Base-by-base conservation (phyloP, 2,888 invertebrate genomes). In the Caenorhabditis becei region DNA sequence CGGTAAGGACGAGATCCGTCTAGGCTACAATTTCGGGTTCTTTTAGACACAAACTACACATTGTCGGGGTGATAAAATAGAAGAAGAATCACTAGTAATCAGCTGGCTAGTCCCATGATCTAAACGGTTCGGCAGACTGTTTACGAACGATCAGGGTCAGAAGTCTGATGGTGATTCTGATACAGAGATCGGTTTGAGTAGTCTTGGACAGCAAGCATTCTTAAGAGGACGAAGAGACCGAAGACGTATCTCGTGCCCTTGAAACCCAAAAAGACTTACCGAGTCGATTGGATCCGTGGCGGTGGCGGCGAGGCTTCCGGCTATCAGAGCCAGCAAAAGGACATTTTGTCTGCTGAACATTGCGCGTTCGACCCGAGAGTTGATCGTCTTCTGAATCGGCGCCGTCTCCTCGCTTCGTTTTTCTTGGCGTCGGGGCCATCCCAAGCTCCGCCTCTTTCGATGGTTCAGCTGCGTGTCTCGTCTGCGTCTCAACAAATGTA, bases 371-470 rank as follows among this genome's bases (percentile, higher is more conserved):
- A n/a, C n/a, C n/a, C 65, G 35, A 66, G 51, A 66, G 75, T 66
- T 75, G 66, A 66, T 75, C 66, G 75, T 66, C 75, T 75, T 75
- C 75, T 75, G 75, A 75, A 75, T 75, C 66, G 75, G 44, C 51
- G 51, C 20, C 53, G n/a, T 44, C 51, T 51, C 54, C 35, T 26
- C 32, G 32, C 58, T 49, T 56, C 61, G 35, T 56, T 65, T 51
- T 65, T 58, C 74, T 74, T 66, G 26, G 58, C 44, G 4, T 72
- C 26, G 23, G 47, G 58, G 61, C 53, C 61, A 49, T 49, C 47
- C 54, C 44, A 72, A 18, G 26, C 66, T 75, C 75, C 75, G 66
- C 66, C 75, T 59, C 65, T 61, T 75, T 66, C 75, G 47, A 61
- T 66, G 75, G 75, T 75, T 75, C 75, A 75, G 75, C 75, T 75